Evolutionary conservation across 2,113 vertebrate species (phyloP).

Genomic region (Anas platyrhynchos): DNA sequence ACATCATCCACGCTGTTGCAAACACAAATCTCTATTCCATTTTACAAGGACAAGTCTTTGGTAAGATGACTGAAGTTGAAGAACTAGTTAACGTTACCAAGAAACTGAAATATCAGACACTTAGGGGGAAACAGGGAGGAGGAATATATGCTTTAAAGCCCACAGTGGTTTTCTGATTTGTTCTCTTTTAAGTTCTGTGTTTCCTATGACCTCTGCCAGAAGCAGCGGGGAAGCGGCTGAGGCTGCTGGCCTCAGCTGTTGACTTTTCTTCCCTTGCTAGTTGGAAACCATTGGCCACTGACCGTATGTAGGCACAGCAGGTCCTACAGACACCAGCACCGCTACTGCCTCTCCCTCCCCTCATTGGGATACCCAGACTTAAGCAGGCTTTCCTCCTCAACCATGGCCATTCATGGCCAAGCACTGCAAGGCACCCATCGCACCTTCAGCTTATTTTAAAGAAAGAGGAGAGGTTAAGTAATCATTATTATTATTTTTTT

Average conservation of each 20-base stretch:
- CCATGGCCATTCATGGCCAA: neutral
- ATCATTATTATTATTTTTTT: rapidly evolving
- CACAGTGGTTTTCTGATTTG: rapidly evolving
- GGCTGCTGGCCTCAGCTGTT: neutral
- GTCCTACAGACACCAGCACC: neutral
- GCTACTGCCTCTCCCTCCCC: neutral
- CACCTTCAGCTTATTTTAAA: neutral
- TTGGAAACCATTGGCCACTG: rapidly evolving
- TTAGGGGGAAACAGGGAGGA: neutral
- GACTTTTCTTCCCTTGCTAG: neutral
- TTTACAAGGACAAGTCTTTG: conserved; percentile 2
- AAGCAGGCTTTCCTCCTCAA: neutral
- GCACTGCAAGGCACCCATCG: neutral
- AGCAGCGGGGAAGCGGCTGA: neutral
- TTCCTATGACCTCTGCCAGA: neutral
- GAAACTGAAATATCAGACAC: neutral
- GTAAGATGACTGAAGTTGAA: neutral
- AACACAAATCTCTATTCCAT: conserved; percentile 23
- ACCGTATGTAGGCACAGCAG: rapidly evolving
- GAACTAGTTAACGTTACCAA: neutral
- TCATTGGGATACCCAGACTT: neutral
- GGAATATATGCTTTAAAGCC: neutral
- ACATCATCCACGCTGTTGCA: neutral
- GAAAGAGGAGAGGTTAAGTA: neutral
- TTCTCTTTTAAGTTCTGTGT: neutral